Base-by-base conservation (phyloP, 1,140 invertebrate genomes). In the Thaumatotibia leucotreta region DNA sequence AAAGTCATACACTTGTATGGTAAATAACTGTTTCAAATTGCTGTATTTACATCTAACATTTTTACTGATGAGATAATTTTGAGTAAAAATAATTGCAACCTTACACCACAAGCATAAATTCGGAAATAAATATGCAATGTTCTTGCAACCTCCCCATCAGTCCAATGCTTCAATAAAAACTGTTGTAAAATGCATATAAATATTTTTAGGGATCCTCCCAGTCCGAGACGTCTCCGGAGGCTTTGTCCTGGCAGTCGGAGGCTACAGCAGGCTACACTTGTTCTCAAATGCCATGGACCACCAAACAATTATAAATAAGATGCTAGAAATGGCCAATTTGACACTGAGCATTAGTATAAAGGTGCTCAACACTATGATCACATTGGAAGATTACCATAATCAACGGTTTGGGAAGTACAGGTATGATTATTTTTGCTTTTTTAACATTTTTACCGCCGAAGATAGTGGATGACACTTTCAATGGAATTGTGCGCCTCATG, bases 351-450 rank as follows among this genome's bases (percentile, higher is more conserved):
- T 98, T 33, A 93, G 93, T 64, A 95, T 99, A 64, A 96, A 96
- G 92, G 94, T 97, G 64, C 92, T 96, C 64, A 96, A 96, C 74
- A 95, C 96, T 49, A 94, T 95, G 70, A 96, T 98, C 50, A 96
- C 95, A 1, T 89, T 96, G 67, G 95, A 98, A 68, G 95, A 98
- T 79, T 98, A 98, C 91, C 92, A 95, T 74, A 92, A 93, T 73
- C 94, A 97, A 82, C 92, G 97, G 83, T 95, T 99, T 79, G 98
- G 98, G 66, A 97, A 97, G 86, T 98, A 95, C 87, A 97, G 96
- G 96, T 97, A 88, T 63, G 61, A 68, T 50, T 63, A 39, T 64
- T 50, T 67, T 24, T 29, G 11, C 10, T 54, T 63, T 27, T 27
- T 3, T 58, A 20, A 49, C 9, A 4, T 1, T 39, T 2, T 39